These are phyloP conservation scores for Chrysoperla carnea DNA, from an alignment of 1,140 invertebrate species.

Conservation along the genomic window DNA sequence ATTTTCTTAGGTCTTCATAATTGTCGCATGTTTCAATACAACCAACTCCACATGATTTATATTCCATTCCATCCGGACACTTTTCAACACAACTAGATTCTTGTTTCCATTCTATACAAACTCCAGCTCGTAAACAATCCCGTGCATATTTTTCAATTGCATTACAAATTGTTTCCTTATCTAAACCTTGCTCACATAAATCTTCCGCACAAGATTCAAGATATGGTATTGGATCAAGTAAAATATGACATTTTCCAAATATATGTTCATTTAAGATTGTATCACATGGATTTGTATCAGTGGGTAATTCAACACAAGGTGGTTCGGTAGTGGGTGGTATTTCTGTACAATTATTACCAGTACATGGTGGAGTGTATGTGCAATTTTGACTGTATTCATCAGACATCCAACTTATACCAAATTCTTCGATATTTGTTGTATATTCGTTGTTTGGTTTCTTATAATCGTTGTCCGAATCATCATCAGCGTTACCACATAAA, in stretches of 20 bases:
- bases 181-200: conserved; percentile 31
- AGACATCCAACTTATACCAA: conserved; percentile 41
- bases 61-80: conserved; percentile 39
- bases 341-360: conserved; percentile 11
- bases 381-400: conserved; percentile 19
- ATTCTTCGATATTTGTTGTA: conserved; percentile 26
- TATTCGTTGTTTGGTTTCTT: conserved; percentile 30
- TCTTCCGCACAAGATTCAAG: conserved; percentile 48
- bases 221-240: conserved; percentile 48
- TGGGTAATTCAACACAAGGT: conserved; percentile 28
- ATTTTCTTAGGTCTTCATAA: conserved; percentile 12
- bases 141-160: conserved; percentile 52
- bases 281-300: conserved; percentile 41
- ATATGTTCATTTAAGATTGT: conserved; percentile 36
- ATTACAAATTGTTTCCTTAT: conserved; percentile 35
- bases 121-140: conserved; percentile 42
- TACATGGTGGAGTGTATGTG: conserved; percentile 8
- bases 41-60: conserved; percentile 41
- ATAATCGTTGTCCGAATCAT: conserved; percentile 41
- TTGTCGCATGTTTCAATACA: conserved; percentile 55
- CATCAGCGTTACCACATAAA: conserved; percentile 61
- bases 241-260: conserved; percentile 52
- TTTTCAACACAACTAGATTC: conserved; percentile 38
- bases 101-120: conserved; percentile 54
- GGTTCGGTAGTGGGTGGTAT: background rate